A percentile compares a stretch with the other conserved stretches of the same genome.
phyloP scores from a whole-genome alignment of 2,888 invertebrate genomes.

The Oasisia sp. region DNA sequence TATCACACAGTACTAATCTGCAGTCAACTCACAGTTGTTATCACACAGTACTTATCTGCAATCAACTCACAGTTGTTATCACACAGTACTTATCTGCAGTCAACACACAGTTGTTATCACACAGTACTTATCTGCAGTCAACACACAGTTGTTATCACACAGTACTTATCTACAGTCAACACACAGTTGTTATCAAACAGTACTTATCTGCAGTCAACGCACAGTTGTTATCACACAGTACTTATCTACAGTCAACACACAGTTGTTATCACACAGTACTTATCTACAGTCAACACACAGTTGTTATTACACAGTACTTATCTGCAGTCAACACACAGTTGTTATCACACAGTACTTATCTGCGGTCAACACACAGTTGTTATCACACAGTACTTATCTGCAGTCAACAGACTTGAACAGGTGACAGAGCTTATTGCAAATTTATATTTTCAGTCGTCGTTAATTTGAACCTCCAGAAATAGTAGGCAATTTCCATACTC shows the following conservation, averaged over 20 bases:
- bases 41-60: neutral
- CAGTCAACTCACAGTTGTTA: neutral
- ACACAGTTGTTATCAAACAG: neutral
- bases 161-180: neutral
- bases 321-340: no score
- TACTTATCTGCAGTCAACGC: neutral
- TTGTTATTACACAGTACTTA: no score
- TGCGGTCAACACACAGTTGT: no score
- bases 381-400: no score
- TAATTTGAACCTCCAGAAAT: neutral
- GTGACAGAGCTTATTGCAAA: neutral
- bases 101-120: neutral
- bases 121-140: neutral
- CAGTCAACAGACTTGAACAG: neutral
- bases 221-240: neutral
- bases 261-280: no score
- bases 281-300: neutral
- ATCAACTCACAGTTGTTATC: neutral
- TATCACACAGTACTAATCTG: neutral
- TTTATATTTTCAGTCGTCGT: neutral
- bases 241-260: neutral
- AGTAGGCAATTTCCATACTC: no score
- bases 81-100: neutral
- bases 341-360: no score
- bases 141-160: neutral